These are phyloP conservation scores for Sinocyclocheilus maitianheensis DNA, from an alignment of 2,113 vertebrate genomes.

Conservation along the genomic window DNA sequence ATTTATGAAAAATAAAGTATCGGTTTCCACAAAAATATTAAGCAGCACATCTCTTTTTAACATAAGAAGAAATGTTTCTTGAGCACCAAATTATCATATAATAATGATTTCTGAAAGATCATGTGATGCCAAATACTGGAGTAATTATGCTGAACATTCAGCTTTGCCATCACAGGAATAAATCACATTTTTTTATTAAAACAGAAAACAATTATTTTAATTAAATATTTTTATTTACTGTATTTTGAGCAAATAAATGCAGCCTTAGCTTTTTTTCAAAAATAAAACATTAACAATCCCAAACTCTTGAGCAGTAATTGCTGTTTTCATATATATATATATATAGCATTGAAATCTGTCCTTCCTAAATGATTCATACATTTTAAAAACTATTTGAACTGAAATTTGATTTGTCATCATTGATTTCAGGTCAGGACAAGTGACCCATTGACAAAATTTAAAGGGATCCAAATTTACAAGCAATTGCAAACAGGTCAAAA, in stretches of 20 bases:
- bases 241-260: not conserved
- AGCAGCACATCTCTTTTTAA: too few species aligned
- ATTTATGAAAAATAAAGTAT: too few species aligned
- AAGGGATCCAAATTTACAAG: slow-evolving; percentile 22
- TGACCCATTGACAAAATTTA: slow-evolving; percentile 19
- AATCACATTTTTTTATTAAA: not conserved
- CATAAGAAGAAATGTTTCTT: too few species aligned
- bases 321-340: not conserved
- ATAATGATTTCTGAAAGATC: not conserved
- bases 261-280: not conserved
- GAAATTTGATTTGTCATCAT: not conserved
- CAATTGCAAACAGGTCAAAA: slow-evolving; percentile 57
- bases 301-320: not conserved
- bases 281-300: not conserved
- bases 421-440: slow-evolving; percentile 15
- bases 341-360: not conserved
- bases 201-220: not conserved
- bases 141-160: not conserved
- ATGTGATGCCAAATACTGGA: not conserved
- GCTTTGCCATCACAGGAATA: not conserved
- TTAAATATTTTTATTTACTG: too few species aligned
- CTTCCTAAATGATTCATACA: not conserved
- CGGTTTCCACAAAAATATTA: too few species aligned
- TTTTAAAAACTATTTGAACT: not conserved
- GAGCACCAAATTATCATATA: too few species aligned